These are phyloP conservation scores for Dascillus cervinus DNA, from an alignment of 2,888 invertebrate species.

Conservation along the genomic window DNA sequence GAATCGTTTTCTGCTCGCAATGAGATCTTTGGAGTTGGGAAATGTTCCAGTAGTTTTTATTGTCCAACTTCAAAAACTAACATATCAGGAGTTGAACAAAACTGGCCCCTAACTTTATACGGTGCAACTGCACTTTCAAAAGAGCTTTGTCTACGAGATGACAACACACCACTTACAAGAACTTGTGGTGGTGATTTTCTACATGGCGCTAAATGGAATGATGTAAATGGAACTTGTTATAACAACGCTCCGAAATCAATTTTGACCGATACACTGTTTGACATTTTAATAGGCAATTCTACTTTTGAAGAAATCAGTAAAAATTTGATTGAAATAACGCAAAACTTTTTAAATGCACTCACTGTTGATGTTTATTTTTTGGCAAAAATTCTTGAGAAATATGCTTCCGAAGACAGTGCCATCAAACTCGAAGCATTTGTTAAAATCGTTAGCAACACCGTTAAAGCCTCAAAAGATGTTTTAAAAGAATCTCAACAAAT, in stretches of 20 bases:
- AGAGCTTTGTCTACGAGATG: slow-evolving; percentile 48
- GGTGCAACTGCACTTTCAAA: slow-evolving; percentile 46
- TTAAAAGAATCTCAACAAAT: slow-evolving; percentile 5
- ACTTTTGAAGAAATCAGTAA: background rate
- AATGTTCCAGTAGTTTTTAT: too few species aligned
- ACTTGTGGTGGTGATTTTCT: slow-evolving; percentile 49
- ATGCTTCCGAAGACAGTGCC: too few species aligned
- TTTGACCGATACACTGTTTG: background rate
- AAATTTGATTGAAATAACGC: background rate
- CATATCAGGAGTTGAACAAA: background rate
- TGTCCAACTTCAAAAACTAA: background rate
- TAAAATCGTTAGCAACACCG: slow-evolving; percentile 3
- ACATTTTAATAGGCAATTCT: background rate
- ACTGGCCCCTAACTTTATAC: slow-evolving; percentile 32
- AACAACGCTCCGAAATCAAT: background rate
- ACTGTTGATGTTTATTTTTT: background rate
- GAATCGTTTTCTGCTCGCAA: too few species aligned
- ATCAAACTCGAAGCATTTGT: background rate
- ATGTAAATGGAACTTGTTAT: slow-evolving; percentile 23
- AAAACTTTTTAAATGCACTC: background rate
- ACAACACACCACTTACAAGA: slow-evolving; percentile 50
- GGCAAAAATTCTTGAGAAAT: background rate
- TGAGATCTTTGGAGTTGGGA: too few species aligned
- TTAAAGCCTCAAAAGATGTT: background rate
- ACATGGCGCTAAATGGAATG: slow-evolving; percentile 48